Conservation (phyloP, 2,113 vertebrate species). For the Clarias batrachus region DNA sequence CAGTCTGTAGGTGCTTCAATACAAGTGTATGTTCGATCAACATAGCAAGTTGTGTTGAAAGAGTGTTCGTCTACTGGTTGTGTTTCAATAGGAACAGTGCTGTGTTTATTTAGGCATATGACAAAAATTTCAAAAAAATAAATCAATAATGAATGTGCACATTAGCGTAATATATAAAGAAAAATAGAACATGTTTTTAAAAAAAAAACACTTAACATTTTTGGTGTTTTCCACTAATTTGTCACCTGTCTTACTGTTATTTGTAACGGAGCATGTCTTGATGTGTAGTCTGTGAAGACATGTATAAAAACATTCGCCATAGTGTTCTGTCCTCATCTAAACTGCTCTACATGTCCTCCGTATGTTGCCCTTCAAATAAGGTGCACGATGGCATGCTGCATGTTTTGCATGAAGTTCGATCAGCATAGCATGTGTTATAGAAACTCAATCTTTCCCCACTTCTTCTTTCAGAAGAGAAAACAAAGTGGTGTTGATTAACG, state of each 20-base stretch:
- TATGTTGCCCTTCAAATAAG: constrained; percentile 39
- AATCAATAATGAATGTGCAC: background rate
- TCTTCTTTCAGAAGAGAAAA: background rate
- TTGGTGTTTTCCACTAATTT: background rate
- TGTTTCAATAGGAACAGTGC: background rate
- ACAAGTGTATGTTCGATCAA: background rate
- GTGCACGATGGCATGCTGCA: constrained; percentile 20
- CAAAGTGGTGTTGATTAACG: background rate
- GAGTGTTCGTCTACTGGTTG: background rate
- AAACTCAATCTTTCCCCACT: background rate
- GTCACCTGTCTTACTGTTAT: background rate
- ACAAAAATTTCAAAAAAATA: background rate
- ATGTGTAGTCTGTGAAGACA: background rate
- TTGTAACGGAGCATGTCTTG: background rate
- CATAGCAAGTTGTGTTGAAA: background rate
- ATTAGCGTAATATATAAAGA: background rate
- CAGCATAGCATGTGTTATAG: constrained; percentile 33
- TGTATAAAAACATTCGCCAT: background rate
- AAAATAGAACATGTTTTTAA: background rate
- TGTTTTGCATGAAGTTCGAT: constrained; percentile 26
- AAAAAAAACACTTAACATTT: no score
- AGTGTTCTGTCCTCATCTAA: background rate
- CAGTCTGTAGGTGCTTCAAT: background rate
- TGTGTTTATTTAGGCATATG: background rate
- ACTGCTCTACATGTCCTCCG: background rate